A percentile compares a stretch with the other conserved stretches of the same genome.
Evolutionary conservation across 2,888 invertebrate species (phyloP).

Genomic region (Xylota sylvarum): DNA sequence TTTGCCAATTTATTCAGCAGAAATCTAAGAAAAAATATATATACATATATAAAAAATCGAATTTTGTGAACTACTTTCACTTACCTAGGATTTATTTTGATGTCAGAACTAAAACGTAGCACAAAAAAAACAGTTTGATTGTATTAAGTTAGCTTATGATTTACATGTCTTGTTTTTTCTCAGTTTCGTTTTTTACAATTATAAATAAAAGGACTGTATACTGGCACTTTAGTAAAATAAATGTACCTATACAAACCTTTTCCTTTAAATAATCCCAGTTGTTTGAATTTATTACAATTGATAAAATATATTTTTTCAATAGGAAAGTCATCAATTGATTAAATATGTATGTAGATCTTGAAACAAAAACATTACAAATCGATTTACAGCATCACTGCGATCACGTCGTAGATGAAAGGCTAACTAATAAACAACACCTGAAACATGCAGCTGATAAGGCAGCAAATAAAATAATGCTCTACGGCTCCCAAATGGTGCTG

Average conservation of each 20-base stretch:
- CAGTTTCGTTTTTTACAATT: conserved; percentile 38
- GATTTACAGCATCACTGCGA: no score
- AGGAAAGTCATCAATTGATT: no score
- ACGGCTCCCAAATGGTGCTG: no score
- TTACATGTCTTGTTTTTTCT: conserved; percentile 27
- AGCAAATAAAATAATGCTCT: no score
- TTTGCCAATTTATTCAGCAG: conserved; percentile 25
- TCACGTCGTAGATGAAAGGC: no score
- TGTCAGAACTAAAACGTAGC: conserved; percentile 28
- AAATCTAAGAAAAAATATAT: not conserved
- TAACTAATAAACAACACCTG: no score
- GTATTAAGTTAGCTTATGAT: conserved; percentile 10
- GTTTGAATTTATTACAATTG: not conserved
- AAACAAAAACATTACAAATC: no score
- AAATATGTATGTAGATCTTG: no score
- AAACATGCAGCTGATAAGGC: no score
- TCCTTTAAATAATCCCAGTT: not conserved
- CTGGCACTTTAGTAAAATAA: conserved; percentile 68
- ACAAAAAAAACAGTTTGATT: conserved; percentile 36
- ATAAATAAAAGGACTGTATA: conserved; percentile 54
- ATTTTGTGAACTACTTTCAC: conserved; percentile 32
- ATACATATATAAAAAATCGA: conserved; percentile 16
- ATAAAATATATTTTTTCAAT: not conserved
- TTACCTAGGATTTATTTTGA: conserved; percentile 13
- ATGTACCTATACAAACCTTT: conserved; percentile 53